These are phyloP conservation scores for Oryzias woworae DNA, from an alignment of 2,113 vertebrate genomes.

Conservation along the genomic window DNA sequence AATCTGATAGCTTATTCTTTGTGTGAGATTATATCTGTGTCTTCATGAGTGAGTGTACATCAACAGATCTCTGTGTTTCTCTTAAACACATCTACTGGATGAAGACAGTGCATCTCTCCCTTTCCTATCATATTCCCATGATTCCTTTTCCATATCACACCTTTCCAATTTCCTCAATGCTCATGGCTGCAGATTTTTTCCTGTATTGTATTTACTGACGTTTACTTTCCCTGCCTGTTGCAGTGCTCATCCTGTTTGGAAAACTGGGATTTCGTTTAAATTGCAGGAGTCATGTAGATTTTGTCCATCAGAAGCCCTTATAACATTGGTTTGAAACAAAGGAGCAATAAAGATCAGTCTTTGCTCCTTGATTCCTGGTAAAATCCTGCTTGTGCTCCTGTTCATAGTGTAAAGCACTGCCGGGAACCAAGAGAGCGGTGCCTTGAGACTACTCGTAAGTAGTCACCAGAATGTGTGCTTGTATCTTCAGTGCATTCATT, in stretches of 20 bases:
- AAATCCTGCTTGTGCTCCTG: too few species aligned
- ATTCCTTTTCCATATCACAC: constrained; percentile 33
- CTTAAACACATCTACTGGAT: constrained; percentile 27
- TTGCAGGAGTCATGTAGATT: not conserved
- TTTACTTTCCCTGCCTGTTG: constrained; percentile 4
- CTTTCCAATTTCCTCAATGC: constrained; percentile 32
- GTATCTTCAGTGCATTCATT: too few species aligned
- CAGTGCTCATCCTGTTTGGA: not conserved
- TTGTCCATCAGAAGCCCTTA: not conserved
- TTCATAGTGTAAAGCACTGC: too few species aligned
- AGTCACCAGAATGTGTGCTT: too few species aligned
- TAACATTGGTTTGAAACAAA: too few species aligned
- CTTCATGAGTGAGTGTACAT: constrained; percentile 7
- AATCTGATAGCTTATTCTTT: constrained; percentile 33
- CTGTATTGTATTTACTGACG: constrained; percentile 2
- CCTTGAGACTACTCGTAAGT: too few species aligned
- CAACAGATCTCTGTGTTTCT: constrained; percentile 1
- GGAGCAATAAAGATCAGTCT: too few species aligned
- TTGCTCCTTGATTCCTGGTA: too few species aligned
- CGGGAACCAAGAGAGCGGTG: too few species aligned
- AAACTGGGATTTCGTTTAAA: constrained; percentile 1
- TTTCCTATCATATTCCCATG: constrained; percentile 29
- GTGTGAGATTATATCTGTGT: constrained; percentile 3
- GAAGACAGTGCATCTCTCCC: constrained; percentile 15
- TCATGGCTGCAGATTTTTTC: constrained; percentile 13